Evolutionary conservation across 2,888 invertebrate species (phyloP).

Genomic region (Mactromeris polynyma): DNA sequence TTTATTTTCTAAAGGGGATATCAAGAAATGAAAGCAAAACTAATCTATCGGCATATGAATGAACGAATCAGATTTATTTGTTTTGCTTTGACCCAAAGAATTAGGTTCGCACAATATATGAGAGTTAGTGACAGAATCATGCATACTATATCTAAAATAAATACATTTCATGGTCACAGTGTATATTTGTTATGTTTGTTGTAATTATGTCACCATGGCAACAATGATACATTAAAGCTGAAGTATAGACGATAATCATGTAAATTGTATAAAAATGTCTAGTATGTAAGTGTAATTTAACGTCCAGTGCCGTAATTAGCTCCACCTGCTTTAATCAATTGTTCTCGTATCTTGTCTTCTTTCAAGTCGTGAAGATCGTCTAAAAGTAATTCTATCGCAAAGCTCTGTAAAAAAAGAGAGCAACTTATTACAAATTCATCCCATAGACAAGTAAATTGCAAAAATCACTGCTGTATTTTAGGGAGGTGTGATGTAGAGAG

Average conservation of each 20-base stretch:
- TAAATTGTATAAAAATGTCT: conserved; percentile 23
- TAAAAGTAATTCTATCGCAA: conserved; percentile 92
- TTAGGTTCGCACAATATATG: background rate
- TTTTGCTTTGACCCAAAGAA: too few relatives aligned
- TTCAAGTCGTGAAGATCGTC: conserved; percentile 91
- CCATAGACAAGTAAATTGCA: too few relatives aligned
- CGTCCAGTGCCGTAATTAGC: conserved; percentile 93
- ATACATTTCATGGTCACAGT: background rate
- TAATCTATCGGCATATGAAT: too few relatives aligned
- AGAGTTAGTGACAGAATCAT: background rate
- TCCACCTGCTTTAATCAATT: conserved; percentile 92
- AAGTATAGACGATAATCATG: background rate
- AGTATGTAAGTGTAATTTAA: conserved; percentile 22
- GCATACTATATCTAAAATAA: background rate
- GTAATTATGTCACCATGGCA: background rate
- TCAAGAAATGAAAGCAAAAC: too few relatives aligned
- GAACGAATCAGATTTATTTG: too few relatives aligned
- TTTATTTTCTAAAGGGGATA: too few relatives aligned
- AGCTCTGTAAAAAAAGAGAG: conserved; percentile 90
- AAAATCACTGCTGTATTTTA: too few relatives aligned
- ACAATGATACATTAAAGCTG: conserved; percentile 9
- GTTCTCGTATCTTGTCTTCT: conserved; percentile 91
- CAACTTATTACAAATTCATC: too few relatives aligned
- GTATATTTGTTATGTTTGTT: background rate
- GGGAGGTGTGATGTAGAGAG: too few relatives aligned